Conservation (phyloP, 2,113 vertebrate genomes). For the Epinephelus cyanopodus region DNA sequence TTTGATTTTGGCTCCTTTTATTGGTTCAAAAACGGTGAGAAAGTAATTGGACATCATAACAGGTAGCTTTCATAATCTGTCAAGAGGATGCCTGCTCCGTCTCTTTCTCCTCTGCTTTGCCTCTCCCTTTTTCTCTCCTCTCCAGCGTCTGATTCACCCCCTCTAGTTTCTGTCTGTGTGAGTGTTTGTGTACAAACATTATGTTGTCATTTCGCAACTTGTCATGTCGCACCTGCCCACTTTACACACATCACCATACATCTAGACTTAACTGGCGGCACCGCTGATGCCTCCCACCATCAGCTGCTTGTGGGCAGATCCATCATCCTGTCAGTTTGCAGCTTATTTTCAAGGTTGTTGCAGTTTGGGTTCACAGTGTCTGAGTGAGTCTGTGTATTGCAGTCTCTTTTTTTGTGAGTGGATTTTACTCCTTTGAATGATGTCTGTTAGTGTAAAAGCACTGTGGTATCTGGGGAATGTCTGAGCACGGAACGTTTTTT, state of each 20-base stretch:
- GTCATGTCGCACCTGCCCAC: constrained; percentile 7
- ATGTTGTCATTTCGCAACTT: constrained; percentile 15
- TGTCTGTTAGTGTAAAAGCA: constrained; percentile 28
- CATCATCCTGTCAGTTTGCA: not conserved
- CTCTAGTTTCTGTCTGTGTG: not conserved
- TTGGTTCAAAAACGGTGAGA: not conserved
- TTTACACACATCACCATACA: not conserved
- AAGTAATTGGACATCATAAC: not conserved
- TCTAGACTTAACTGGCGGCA: not conserved
- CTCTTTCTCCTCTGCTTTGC: not conserved
- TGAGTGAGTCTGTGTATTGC: not conserved
- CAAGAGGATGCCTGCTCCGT: not conserved
- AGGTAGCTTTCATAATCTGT: not conserved
- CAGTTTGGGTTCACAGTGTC: not conserved
- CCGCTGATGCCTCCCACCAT: not conserved
- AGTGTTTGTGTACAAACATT: constrained; percentile 2
- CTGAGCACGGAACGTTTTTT: constrained; percentile 30
- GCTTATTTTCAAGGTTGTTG: not conserved
- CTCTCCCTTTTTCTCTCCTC: no score
- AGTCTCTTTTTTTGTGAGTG: not conserved
- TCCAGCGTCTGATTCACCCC: not conserved
- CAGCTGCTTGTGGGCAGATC: not conserved
- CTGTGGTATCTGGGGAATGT: constrained; percentile 45
- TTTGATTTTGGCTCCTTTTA: not conserved
- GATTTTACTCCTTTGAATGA: not conserved